Percentiles rank a stretch among this genome's conserved stretches.
Conservation (phyloP, 2,113 vertebrate genomes). For the Odobenus rosmarus region DNA sequence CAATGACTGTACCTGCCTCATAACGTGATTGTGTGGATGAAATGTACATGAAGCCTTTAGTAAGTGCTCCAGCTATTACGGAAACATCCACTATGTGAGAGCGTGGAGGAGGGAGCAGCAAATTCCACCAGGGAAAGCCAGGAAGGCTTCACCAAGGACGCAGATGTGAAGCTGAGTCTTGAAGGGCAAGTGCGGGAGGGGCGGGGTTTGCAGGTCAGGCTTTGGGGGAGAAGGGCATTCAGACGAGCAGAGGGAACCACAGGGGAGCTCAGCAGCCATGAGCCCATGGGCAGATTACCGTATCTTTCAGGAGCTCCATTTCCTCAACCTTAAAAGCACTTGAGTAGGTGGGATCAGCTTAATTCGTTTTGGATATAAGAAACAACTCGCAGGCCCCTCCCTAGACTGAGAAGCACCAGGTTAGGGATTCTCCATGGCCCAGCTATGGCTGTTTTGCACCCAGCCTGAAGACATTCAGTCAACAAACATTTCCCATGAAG, state of each 20-base stretch:
- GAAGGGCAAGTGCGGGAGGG: neutral
- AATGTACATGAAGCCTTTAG: neutral
- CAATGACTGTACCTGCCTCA: neutral
- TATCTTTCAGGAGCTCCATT: neutral
- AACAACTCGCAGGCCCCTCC: neutral
- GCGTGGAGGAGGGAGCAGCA: neutral
- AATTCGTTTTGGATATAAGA: neutral
- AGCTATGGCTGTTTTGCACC: neutral
- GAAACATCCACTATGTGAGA: neutral
- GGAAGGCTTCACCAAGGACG: neutral
- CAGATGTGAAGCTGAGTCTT: neutral
- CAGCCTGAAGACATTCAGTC: slow-evolving; percentile 35
- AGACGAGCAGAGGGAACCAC: neutral
- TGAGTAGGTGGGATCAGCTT: neutral
- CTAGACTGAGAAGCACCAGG: neutral
- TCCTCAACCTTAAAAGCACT: slow-evolving; percentile 34
- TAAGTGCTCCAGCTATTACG: neutral
- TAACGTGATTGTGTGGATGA: neutral
- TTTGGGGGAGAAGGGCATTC: neutral
- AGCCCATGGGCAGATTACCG: neutral
- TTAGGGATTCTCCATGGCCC: accelerated
- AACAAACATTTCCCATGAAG: neutral
- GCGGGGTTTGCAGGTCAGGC: neutral
- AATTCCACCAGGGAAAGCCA: neutral
- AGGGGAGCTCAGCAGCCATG: neutral